Evolutionary conservation across 2,797 vertebrate species (phyloP), one percentile per base, ranked within the genome.

Genomic region (Nothura maculosa): DNA sequence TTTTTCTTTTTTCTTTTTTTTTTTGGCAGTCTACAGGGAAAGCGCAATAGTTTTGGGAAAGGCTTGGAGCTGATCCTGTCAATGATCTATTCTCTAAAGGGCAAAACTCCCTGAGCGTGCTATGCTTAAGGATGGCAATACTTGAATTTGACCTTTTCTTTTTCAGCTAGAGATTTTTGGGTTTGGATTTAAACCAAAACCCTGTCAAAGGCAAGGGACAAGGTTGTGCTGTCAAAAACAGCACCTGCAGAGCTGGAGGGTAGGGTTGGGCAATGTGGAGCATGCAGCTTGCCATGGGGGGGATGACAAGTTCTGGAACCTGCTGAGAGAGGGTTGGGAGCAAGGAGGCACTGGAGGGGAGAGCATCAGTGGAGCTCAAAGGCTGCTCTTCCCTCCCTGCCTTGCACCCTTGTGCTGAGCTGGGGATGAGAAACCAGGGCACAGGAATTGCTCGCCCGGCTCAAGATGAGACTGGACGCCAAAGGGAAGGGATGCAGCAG

Each of bases 131-230:
- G 11, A 32, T 42, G 43, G 40, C 1, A 0, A 45, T 84, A 83
- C 43, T 85, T 85, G 55, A 55, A 92, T 85, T 78, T 67, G 47
- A 69, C 50, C 5, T 81, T 64, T 90, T 82, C 3, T 69, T 89
- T 87, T 93, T 48, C 12, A 87, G 52, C 36, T 34, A 43, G 78
- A 68, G 15, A 21, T 85, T 87, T 87, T 85, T 5, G 2, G 76
- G 21, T 47, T 13, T 82, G 57, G 11, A 47, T 85, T 86, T 84
- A 70, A 91, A 80, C 52, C 28, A 61, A 81, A 89, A 57, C 30
- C 5, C 2, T 68, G 54, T 79, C 28, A 58, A 43, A 58, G 17
- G 54, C 21, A 54, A 89, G 32, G 21, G 28, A 72, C 38, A 12
- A 58, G 6, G 12, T 81, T 79, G 43, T 67, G 89, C 70, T 79